phyloP scores from a whole-genome alignment of 1,140 invertebrate genomes.

The Anastatus disparis region DNA sequence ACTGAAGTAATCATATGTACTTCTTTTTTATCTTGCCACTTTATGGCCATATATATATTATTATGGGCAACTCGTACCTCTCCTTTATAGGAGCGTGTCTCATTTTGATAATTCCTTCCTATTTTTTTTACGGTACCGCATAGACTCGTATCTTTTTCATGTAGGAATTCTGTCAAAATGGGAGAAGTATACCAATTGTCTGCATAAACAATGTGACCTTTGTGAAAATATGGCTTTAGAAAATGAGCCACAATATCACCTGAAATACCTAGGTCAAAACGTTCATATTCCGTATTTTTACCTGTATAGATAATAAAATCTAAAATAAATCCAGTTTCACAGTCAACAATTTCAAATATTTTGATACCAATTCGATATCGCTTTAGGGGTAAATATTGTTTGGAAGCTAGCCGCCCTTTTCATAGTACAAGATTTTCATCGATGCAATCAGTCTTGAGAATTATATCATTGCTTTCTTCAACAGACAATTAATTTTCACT shows the following conservation, averaged over 20 bases:
- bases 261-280: background rate
- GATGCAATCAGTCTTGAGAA: no score
- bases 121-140: constrained; percentile 47
- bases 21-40: constrained; percentile 37
- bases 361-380: background rate
- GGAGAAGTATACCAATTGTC: constrained; percentile 3
- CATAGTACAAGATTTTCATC: no score
- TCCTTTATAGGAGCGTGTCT: constrained; percentile 39
- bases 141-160: constrained; percentile 34
- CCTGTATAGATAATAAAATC: background rate
- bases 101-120: constrained; percentile 44
- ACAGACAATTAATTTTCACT: background rate
- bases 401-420: no score
- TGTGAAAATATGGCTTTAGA: background rate
- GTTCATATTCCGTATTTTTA: constrained; percentile 1
- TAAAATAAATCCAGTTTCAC: constrained; percentile 3
- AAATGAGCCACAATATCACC: background rate
- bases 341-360: constrained; percentile 3
- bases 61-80: constrained; percentile 39
- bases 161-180: background rate
- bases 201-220: background rate
- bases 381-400: background rate
- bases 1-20: constrained; percentile 27
- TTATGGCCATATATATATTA: constrained; percentile 46
- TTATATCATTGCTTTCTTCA: no score